Base-by-base conservation (phyloP, 2,888 invertebrate species). In the Steinernema scapterisci region DNA sequence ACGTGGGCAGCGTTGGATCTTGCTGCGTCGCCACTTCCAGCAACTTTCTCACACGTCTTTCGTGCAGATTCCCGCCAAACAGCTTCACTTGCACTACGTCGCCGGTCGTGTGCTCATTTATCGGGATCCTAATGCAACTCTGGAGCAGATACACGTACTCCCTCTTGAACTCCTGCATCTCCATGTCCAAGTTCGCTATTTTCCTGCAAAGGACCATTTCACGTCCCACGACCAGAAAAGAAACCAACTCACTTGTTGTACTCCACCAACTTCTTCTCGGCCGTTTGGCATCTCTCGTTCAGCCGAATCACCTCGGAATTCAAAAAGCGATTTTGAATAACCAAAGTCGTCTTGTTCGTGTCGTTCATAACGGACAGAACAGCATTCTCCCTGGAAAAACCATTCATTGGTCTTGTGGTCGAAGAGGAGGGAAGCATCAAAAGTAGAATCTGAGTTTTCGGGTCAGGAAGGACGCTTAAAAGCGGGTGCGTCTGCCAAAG, bases 1-100 rank as follows among this genome's bases (percentile, higher is more conserved):
- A 88, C 5, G 89, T 88, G 6, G 90, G 90, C 31, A 90, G 85
- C 72, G 89, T 87, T 0, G 90, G 90, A 81, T 90, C 90, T 23
- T 86, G 84, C 76, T 86, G 86, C 73, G 90, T 81, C 1, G 90
- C 89, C 79, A 89, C 89, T 6, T 88, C 88, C 75, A 89, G 82
- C 23, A 90, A 79, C 45, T 85, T 79, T 72, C 88, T 82, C 6
- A 90, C 87, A 74, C 89, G 83, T 31, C 88, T 84, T 77, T 88
- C 88, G 82, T 90, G 90, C 85, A 88, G 87, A 79, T 89, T 88
- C 43, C 90, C 90, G 16, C 90, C 90, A 79, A 88, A 89, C 11
- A 90, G 85, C 74, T 88, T 88, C 46, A 90, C 88, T 77, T 90
- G 89, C 74, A 89, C 87, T 43, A 88, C 88, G 76, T 90, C 90